Conservation (phyloP, 1,140 invertebrate genomes). For the Gonatopus flavifemur region DNA sequence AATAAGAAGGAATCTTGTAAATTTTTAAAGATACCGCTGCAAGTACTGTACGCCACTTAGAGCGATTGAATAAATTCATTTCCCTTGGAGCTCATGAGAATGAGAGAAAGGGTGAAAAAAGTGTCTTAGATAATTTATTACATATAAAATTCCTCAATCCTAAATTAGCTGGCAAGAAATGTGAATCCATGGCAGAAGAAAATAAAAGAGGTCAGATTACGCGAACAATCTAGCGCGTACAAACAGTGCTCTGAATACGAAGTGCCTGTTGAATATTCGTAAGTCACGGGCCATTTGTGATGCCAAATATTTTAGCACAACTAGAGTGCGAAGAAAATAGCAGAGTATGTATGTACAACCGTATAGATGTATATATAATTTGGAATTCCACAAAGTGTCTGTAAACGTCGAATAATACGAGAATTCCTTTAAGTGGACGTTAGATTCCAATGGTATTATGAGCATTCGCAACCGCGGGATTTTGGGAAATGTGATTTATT, state of each 20-base stretch:
- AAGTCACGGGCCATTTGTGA: slow-evolving; percentile 23
- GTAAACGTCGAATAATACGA: slow-evolving; percentile 17
- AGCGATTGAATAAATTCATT: background rate
- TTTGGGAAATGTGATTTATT: too few relatives aligned
- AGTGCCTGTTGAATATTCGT: slow-evolving; percentile 23
- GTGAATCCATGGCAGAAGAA: too few relatives aligned
- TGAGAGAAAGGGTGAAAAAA: background rate
- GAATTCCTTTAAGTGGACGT: slow-evolving; percentile 14
- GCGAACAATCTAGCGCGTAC: too few relatives aligned
- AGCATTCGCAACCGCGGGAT: slow-evolving; percentile 7
- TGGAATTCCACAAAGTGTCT: slow-evolving; percentile 18
- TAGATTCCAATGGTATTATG: background rate
- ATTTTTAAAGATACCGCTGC: too few relatives aligned
- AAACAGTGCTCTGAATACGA: slow-evolving; percentile 4
- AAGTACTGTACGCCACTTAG: too few relatives aligned
- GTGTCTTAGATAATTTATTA: too few relatives aligned
- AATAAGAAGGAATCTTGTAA: too few relatives aligned
- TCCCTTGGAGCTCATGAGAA: background rate
- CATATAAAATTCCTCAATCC: too few relatives aligned
- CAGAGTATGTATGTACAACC: too few relatives aligned
- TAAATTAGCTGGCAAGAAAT: too few relatives aligned
- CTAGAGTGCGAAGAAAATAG: background rate
- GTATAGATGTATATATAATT: too few relatives aligned
- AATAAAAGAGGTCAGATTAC: too few relatives aligned
- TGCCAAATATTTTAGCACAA: slow-evolving; percentile 20